Evolutionary conservation across 1,140 invertebrate genomes (phyloP), one percentile per base, ranked within the genome.

Genomic region (Nebria ingens): DNA sequence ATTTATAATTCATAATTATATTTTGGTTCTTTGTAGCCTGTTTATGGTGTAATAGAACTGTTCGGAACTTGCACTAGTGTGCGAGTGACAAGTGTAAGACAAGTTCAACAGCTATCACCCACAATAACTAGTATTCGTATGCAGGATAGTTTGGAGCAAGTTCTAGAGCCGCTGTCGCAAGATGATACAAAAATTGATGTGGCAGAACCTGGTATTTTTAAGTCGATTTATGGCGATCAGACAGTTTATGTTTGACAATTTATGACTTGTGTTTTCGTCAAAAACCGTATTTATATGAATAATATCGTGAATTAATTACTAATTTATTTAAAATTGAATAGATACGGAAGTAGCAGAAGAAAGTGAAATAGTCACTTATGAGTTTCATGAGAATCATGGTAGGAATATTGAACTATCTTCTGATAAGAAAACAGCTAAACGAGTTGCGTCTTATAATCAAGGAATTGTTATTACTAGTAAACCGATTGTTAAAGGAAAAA

Each of bases 371-470:
- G 73, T 66, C 61, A 65, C 58, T 52, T 79, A 79, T 56, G 79
- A 81, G 55, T 83, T 84, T 58, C 77, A 81, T 53, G 82, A 84
- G 56, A 76, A 79, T 60, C 84, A 85, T 64, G 87, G 87, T 0
- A 80, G 85, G 62, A 89, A 92, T 71, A 78, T 91, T 21, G 76
- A 84, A 56, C 65, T 92, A 0, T 52, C 61, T 15, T 71, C 69
- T 1, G 63, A 63, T 38, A 64, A 13, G 76, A 80, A 57, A 72
- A 73, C 3, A 76, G 86, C 86, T 1, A 74, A 71, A 55, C 71
- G 87, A 62, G 80, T 80, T 12, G 80, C 83, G 3, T 85, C 85
- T 61, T 89, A 87, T 64, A 89, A 89, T 71, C 83, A 89, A 67
- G 86, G 83, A 2, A 71, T 89, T 38, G 79, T 86, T 2, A 75